A percentile compares a stretch with the other conserved stretches of the same genome.
These are phyloP conservation scores for Cerceris rybyensis DNA, from an alignment of 2,888 invertebrate genomes.

Conservation along the genomic window DNA sequence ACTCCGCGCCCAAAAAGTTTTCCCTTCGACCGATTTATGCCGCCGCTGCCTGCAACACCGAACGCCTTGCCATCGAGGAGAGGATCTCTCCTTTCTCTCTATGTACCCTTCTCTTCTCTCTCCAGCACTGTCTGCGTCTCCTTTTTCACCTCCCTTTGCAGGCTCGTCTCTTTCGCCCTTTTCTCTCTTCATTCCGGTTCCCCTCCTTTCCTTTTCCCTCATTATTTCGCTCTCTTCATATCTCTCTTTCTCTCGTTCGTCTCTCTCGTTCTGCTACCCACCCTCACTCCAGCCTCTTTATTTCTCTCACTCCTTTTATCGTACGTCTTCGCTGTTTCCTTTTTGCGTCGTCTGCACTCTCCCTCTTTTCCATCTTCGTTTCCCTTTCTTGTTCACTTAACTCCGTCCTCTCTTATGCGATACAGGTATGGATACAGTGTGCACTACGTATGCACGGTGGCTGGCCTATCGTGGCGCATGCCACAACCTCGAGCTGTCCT, in stretches of 20 bases:
- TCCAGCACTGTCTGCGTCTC: background rate
- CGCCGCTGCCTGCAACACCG: conserved; percentile 57
- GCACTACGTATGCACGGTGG: conserved; percentile 35
- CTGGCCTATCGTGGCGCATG: conserved; percentile 38
- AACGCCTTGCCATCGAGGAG: conserved; percentile 49
- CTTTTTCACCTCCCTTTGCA: background rate
- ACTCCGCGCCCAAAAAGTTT: conserved; percentile 70
- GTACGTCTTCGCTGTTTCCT: conserved; percentile 18
- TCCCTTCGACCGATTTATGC: conserved; percentile 71
- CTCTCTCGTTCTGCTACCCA: conserved; percentile 44
- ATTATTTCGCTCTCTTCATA: background rate
- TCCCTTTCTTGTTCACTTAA: conserved; percentile 40
- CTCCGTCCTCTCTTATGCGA: conserved; percentile 23
- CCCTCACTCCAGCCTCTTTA: conserved; percentile 35
- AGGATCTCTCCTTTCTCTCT: conserved; percentile 31
- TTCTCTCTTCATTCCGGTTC: conserved; percentile 27
- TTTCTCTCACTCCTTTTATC: conserved; percentile 2
- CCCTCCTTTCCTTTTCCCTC: conserved; percentile 2
- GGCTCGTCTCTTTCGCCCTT: conserved; percentile 2
- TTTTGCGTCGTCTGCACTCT: conserved; percentile 22
- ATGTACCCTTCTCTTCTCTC: background rate
- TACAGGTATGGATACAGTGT: conserved; percentile 6
- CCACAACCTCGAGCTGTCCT: conserved; percentile 28
- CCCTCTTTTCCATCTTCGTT: conserved; percentile 15
- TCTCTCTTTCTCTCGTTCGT: conserved; percentile 23